Base-by-base conservation (phyloP, 2,888 invertebrate genomes). In the Ryuthela nishihirai region DNA sequence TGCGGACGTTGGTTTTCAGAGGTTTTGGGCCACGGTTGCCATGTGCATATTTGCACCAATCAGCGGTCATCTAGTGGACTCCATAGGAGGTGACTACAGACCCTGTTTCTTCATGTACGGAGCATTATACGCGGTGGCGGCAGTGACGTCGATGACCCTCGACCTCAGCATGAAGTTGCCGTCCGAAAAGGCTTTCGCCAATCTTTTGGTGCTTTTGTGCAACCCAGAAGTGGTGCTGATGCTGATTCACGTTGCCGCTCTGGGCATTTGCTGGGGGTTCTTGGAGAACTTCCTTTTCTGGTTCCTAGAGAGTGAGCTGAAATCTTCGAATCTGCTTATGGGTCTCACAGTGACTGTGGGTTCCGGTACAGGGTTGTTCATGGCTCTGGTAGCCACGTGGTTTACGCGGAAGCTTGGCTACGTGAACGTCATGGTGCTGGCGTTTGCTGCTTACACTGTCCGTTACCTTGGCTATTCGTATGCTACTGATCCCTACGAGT, bases 201-300 rank as follows among this genome's bases (percentile, higher is more conserved):
- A 55, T 32, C 24, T 55, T 12, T 35, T 25, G 18, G 25, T 26
- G 10, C 25, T 55, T 12, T 1, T 55, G 6, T 32, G 25, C n/a
- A 55, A 38, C 35, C 32, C 49, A 10, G 55, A 55, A 32, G 55
- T 55, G 1, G 9, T 38, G 18, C 18, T 55, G 9, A 24, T 55
- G 4, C 26, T 55, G 4, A 24, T 55, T 7, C 55, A 55, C 32
- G 47, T 55, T n/a, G 43, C 49, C 17, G 40, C 25, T 3, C 29
- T 55, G 15, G 87, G 87, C 26, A 84, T 83, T 20, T 84, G 85
- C n/a, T 87, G 86, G 86, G 87, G 87, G 32, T 87, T 85, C 74
- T 83, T 88, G 66, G 87, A 88, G 74, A 87, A 85, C 67, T 88
- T 87, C 76, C 77, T 87, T 24, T 87, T 87, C 74, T 87, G 87